phyloP scores from a whole-genome alignment of 2,797 vertebrate species.

The Hyperoplus immaculatus region DNA sequence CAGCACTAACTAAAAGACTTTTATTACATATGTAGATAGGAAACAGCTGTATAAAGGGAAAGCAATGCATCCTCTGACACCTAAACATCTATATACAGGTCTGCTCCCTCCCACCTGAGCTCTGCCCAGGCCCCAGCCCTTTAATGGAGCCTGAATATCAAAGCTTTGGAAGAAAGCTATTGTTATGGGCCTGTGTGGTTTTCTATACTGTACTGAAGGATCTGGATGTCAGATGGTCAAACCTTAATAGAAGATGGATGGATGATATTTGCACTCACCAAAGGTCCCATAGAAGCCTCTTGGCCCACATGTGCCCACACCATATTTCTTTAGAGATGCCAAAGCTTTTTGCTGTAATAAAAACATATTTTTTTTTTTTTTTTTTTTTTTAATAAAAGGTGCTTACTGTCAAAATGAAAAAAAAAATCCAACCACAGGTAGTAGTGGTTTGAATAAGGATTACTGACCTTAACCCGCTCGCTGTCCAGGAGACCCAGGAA shows the following conservation, averaged over 20 bases:
- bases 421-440: neutral
- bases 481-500: slow-evolving; percentile 96
- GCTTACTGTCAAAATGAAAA: neutral
- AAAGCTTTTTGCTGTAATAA: slow-evolving; percentile 90
- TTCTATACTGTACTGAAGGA: neutral
- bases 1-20: too few species aligned
- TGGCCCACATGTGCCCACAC: slow-evolving; percentile 97
- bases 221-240: neutral
- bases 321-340: slow-evolving; percentile 93
- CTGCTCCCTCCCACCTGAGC: neutral
- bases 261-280: slow-evolving; percentile 83
- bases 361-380: neutral
- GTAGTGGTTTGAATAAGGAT: neutral
- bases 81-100: neutral
- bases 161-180: neutral
- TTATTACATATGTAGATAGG: too few species aligned
- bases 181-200: neutral
- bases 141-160: neutral
- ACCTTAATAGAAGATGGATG: neutral
- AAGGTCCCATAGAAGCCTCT: slow-evolving; percentile 99
- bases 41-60: too few species aligned
- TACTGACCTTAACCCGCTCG: slow-evolving; percentile 93
- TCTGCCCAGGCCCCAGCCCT: neutral
- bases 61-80: neutral
- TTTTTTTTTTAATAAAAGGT: neutral